Conservation (phyloP, 2,113 vertebrate species). For the Chloropsis hardwickii region DNA sequence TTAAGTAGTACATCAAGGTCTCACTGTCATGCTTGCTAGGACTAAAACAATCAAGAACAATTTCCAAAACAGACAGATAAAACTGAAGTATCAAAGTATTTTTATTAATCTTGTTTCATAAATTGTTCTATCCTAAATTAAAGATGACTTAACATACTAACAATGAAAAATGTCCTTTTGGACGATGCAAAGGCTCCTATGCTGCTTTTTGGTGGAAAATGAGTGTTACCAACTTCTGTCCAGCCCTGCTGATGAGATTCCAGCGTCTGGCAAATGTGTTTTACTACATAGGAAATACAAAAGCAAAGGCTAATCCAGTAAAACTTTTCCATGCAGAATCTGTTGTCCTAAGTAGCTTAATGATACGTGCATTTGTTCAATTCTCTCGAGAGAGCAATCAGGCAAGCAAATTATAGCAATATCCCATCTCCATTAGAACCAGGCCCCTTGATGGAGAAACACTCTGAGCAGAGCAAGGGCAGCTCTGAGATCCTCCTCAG, state of each 20-base stretch:
- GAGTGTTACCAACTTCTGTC: neutral
- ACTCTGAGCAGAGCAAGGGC: neutral
- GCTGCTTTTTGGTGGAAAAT: neutral
- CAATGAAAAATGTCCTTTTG: constrained; percentile 8
- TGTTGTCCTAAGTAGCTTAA: constrained; percentile 19
- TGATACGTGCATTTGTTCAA: neutral
- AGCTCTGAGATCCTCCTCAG: neutral
- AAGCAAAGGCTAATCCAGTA: neutral
- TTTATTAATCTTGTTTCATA: constrained; percentile 50
- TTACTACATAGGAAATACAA: neutral
- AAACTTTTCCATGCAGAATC: neutral
- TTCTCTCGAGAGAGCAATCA: neutral
- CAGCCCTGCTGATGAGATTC: neutral
- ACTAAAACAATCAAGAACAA: constrained; percentile 23
- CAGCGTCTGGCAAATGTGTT: neutral
- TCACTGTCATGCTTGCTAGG: neutral
- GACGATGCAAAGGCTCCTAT: neutral
- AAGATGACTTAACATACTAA: constrained; percentile 20
- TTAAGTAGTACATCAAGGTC: constrained; percentile 58
- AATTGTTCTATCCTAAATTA: constrained; percentile 29
- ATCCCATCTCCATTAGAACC: neutral
- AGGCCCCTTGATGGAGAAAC: neutral
- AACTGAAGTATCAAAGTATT: constrained; percentile 12
- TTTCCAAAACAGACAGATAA: neutral
- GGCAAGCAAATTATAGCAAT: neutral